Percentiles rank a stretch among this genome's conserved stretches.
These are phyloP conservation scores for Vireo altiloquus DNA, from an alignment of 2,113 vertebrate genomes.

Conservation along the genomic window DNA sequence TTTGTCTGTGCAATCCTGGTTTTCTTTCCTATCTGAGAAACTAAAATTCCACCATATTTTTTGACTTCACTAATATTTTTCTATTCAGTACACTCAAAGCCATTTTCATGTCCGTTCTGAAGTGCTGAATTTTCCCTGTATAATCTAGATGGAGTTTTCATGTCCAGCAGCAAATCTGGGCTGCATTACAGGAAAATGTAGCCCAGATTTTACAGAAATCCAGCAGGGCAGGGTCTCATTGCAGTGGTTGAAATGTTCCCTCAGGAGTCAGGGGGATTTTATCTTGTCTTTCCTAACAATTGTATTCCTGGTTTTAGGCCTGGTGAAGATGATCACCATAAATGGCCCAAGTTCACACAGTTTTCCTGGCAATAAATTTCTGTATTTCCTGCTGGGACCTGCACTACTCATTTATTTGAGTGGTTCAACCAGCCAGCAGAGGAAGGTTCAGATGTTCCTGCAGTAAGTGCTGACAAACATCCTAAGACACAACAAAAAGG, in stretches of 20 bases:
- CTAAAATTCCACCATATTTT: neutral
- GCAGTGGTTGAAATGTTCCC: neutral
- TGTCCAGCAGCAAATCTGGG: neutral
- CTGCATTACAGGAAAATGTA: neutral
- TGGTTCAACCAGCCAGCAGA: neutral
- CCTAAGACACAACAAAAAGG: neutral
- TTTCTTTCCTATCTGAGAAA: neutral
- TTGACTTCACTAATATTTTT: neutral
- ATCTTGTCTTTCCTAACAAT: neutral
- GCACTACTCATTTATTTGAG: neutral
- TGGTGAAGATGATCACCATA: neutral
- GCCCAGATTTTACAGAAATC: neutral
- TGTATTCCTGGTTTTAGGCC: neutral
- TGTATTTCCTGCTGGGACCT: neutral
- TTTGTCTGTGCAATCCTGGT: neutral
- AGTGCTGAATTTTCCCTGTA: neutral
- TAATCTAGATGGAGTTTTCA: neutral
- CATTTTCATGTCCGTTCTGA: neutral
- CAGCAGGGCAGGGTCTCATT: neutral
- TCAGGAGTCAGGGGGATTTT: neutral
- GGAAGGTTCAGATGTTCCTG: neutral
- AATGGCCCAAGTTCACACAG: rapidly evolving
- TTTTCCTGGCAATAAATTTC: neutral
- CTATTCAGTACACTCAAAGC: neutral
- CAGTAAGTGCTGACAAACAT: neutral